Base-by-base conservation (phyloP, 2,888 invertebrate species). In the Chironomus tentans region DNA sequence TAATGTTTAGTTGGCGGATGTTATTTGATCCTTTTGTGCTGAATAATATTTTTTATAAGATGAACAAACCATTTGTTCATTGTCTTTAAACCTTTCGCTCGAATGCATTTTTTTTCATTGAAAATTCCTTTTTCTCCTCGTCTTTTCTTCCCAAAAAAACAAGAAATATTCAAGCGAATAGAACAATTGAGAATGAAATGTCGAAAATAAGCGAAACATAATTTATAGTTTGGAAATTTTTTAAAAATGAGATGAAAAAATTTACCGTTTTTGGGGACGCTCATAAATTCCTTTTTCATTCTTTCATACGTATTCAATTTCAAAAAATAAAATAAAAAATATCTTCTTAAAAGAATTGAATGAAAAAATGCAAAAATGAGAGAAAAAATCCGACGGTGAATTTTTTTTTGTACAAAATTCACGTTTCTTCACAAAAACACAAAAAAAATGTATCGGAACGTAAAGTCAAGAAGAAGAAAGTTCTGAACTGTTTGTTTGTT, bases 21-120 rank as follows among this genome's bases (percentile, higher is more conserved):
- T 61, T 38, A 62, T 72, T 72, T 72, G 72, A 72, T 72, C 72
- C 72, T 62, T 72, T 72, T 72, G 61, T 72, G 71, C 18, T 56
- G 56, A 56, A 56, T 56, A 28, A 68, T 68, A 18, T 47, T 50
- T 61, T 72, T 50, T 46, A 12, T 38, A 22, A 18, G 38, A 15
- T 50, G 7, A 13, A 38, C 21, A 38, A 46, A 61, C 61, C 72
- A 72, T 72, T 72, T 72, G 72, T 72, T 72, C 72, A 72, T 72
- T 72, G 72, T 72, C 12, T 65, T 56, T 56, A 56, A 4, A 18
- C 56, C 7, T 38, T 38, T 38, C 1, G 38, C 38, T 38, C 22
- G 22, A 24, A 24, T 24, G 3, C 22, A 7, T 50, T 50, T 50
- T 56, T 56, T 18, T 15, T 56, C 65, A 65, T 65, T 65, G 65